phyloP scores from a whole-genome alignment of 2,113 vertebrate species.

The Protobothrops flavoviridis region DNA sequence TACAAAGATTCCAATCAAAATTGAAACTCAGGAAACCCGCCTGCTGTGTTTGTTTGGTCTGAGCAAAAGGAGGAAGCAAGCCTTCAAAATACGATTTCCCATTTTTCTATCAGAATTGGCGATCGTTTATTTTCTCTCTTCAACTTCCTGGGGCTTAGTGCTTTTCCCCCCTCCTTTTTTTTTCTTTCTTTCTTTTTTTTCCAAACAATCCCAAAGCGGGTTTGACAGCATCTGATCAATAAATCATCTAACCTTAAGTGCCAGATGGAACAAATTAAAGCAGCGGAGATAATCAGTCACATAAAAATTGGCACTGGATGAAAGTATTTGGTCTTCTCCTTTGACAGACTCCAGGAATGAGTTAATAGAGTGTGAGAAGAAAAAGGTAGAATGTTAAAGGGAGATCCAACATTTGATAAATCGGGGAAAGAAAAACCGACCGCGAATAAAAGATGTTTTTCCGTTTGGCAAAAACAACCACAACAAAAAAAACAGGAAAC shows the following conservation, averaged over 20 bases:
- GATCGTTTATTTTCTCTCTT: background rate
- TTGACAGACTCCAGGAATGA: background rate
- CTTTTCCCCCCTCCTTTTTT: fast-evolving
- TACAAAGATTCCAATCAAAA: background rate
- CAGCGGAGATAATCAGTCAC: background rate
- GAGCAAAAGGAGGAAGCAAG: background rate
- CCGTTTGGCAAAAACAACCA: background rate
- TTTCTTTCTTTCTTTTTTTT: background rate
- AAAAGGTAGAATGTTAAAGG: background rate
- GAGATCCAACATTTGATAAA: background rate
- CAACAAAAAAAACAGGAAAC: background rate
- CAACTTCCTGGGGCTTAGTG: background rate
- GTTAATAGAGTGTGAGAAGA: background rate
- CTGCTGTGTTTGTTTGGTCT: background rate
- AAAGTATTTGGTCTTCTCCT: background rate
- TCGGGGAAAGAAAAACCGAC: background rate
- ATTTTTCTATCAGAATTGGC: background rate
- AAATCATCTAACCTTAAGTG: background rate
- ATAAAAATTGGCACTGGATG: background rate
- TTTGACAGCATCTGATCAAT: background rate
- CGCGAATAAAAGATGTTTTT: background rate
- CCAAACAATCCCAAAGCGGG: background rate
- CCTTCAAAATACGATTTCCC: background rate
- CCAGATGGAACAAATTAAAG: background rate
- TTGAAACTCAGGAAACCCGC: background rate